These are phyloP conservation scores for Acropternis orthonyx DNA, from an alignment of 2,797 vertebrate genomes.

Conservation along the genomic window DNA sequence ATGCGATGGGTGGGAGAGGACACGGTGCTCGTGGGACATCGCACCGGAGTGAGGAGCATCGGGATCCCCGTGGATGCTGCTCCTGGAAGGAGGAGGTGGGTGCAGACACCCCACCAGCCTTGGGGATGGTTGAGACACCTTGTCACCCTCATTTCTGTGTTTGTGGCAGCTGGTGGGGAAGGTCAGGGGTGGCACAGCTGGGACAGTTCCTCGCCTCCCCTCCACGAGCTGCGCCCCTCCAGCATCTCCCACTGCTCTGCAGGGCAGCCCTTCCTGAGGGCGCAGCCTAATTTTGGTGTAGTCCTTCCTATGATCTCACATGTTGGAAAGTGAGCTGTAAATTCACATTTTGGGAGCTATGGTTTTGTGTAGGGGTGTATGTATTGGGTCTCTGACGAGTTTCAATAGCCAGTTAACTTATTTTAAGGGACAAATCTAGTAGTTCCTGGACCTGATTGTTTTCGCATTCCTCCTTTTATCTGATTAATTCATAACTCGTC, in stretches of 20 bases:
- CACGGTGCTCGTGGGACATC: fast-evolving
- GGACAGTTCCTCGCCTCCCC: background rate
- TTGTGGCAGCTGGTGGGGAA: background rate
- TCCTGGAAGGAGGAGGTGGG: background rate
- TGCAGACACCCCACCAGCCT: background rate
- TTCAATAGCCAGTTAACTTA: background rate
- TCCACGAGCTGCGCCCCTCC: background rate
- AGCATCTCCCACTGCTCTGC: background rate
- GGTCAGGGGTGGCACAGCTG: background rate
- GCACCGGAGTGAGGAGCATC: background rate
- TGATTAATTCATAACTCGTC: slow-evolving; percentile 4
- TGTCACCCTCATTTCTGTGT: background rate
- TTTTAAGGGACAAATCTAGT: background rate
- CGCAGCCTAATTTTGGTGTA: background rate
- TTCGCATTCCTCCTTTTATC: background rate
- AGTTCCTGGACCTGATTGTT: background rate
- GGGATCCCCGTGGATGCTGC: fast-evolving
- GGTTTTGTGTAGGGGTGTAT: background rate
- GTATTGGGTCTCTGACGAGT: background rate
- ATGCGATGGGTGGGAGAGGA: background rate
- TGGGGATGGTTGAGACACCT: background rate
- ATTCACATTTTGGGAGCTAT: background rate
- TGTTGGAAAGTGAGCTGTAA: background rate
- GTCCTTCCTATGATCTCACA: background rate
- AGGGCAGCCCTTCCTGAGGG: background rate